phyloP scores from a whole-genome alignment of 2,113 vertebrate species.

The Microcebus jonahi region DNA sequence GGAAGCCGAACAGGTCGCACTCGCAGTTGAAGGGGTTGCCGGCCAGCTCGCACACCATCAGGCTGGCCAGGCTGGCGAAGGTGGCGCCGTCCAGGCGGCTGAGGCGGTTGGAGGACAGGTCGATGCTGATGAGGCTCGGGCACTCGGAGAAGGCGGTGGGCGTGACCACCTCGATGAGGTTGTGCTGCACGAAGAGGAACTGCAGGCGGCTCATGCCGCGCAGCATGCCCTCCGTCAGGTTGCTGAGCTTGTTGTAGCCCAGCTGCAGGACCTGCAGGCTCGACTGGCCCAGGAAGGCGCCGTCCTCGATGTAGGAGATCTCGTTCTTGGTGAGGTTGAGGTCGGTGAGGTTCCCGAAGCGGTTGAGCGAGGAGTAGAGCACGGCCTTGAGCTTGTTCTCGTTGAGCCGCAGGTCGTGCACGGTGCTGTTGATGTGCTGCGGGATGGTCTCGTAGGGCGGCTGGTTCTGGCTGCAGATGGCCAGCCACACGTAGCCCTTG shows the following conservation, averaged over 20 bases:
- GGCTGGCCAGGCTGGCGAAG: slow-evolving; percentile 91
- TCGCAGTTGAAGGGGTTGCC: slow-evolving; percentile 98
- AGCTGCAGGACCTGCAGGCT: slow-evolving; percentile 97
- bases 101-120: slow-evolving; percentile 97
- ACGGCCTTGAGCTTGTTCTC: slow-evolving; percentile 99
- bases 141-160: slow-evolving; percentile 96
- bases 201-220: slow-evolving; percentile 96
- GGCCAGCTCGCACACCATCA: slow-evolving; percentile 96
- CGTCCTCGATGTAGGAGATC: slow-evolving; percentile 98
- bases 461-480: slow-evolving; percentile 99
- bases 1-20: slow-evolving; percentile 95
- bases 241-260: slow-evolving; percentile 97
- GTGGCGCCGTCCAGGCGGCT: slow-evolving; percentile 93
- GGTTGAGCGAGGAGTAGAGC: slow-evolving; percentile 95
- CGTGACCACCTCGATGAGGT: slow-evolving; percentile 96
- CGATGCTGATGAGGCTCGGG: slow-evolving; percentile 96
- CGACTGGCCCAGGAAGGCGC: slow-evolving; percentile 95
- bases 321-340: slow-evolving; percentile 99
- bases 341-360: slow-evolving; percentile 98
- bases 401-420: slow-evolving; percentile 96
- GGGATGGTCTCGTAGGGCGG: slow-evolving; percentile 98
- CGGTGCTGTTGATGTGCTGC: slow-evolving; percentile 99
- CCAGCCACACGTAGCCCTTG: slow-evolving; percentile 98
- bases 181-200: slow-evolving; percentile 98
- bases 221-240: slow-evolving; percentile 97